Conservation (phyloP, 2,888 invertebrate species). For the Brachyptera risi region DNA sequence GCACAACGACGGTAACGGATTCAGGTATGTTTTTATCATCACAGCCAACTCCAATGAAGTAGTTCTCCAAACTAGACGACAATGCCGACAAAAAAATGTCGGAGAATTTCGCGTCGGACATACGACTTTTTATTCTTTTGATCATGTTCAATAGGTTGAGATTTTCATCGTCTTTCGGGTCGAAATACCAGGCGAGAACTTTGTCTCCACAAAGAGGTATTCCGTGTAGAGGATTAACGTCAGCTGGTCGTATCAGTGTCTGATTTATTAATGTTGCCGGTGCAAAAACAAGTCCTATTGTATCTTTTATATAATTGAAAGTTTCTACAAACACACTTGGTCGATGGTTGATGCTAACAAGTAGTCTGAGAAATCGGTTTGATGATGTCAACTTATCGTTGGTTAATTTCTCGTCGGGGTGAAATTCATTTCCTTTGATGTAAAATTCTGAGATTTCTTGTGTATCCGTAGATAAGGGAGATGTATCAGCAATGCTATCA, state of each 20-base stretch:
- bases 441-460: no score
- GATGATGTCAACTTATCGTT: no score
- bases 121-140: slow-evolving; percentile 43
- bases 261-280: slow-evolving; percentile 38
- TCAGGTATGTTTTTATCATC: slow-evolving; percentile 33
- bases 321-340: neutral
- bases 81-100: slow-evolving; percentile 50
- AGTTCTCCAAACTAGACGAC: slow-evolving; percentile 48
- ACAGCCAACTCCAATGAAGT: slow-evolving; percentile 40
- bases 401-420: neutral
- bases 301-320: neutral
- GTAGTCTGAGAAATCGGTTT: neutral
- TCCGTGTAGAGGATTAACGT: slow-evolving; percentile 46
- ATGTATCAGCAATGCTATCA: no score
- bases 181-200: slow-evolving; percentile 43
- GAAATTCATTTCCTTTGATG: neutral
- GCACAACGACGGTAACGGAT: slow-evolving; percentile 40
- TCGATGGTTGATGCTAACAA: neutral
- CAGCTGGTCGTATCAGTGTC: slow-evolving; percentile 30
- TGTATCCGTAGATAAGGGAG: neutral
- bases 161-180: slow-evolving; percentile 41
- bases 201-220: slow-evolving; percentile 47
- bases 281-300: slow-evolving; percentile 21
- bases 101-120: slow-evolving; percentile 44
- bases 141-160: slow-evolving; percentile 44